Conservation (phyloP, 2,888 invertebrate genomes). For the Alsophila aescularia region DNA sequence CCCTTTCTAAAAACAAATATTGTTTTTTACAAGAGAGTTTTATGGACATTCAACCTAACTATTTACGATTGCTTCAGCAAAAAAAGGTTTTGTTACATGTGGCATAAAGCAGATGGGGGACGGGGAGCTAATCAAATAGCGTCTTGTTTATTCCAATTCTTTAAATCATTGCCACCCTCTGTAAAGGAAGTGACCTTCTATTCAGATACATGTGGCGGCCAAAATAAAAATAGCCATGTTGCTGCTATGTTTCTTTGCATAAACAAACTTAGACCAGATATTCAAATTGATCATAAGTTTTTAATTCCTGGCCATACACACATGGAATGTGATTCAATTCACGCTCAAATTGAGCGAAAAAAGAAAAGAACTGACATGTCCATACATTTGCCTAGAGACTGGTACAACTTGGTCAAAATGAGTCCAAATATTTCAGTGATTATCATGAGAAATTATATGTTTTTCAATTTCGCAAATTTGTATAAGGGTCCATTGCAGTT, state of each 20-base stretch:
- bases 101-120: slow-evolving; percentile 5
- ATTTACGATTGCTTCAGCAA: slow-evolving; percentile 31
- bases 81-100: slow-evolving; percentile 18
- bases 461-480: no score
- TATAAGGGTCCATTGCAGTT: no score
- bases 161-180: no score
- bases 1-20: slow-evolving; percentile 31
- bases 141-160: slow-evolving; percentile 39
- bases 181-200: slow-evolving; percentile 32
- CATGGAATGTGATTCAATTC: slow-evolving; percentile 16
- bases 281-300: slow-evolving; percentile 40
- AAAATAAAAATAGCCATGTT: slow-evolving; percentile 34
- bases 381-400: no score
- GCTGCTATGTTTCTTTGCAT: slow-evolving; percentile 18
- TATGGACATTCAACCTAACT: slow-evolving; percentile 38
- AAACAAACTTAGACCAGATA: background rate
- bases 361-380: no score
- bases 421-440: no score
- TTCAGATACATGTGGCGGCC: slow-evolving; percentile 37
- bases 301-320: slow-evolving; percentile 30
- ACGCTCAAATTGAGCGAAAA: no score
- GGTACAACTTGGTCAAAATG: no score
- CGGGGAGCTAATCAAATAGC: slow-evolving; percentile 45
- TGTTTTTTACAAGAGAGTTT: slow-evolving; percentile 37
- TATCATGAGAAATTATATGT: no score